These are phyloP conservation scores for Dermochelys coriacea DNA, from an alignment of 2,797 vertebrate genomes.

Conservation along the genomic window DNA sequence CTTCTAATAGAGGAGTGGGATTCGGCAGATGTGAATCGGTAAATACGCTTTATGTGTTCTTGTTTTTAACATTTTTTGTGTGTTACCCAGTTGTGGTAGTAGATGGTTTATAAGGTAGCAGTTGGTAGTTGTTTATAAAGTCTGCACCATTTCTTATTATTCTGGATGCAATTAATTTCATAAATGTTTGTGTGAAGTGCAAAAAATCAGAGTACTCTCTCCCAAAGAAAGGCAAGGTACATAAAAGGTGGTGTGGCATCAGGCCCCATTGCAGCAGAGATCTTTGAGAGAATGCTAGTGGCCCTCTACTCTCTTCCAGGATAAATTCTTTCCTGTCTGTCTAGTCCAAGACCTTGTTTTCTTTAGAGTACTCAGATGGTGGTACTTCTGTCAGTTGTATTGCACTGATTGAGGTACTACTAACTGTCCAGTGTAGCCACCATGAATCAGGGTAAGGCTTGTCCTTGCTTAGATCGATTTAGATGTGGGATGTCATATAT, in stretches of 20 bases:
- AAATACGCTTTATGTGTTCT: not conserved
- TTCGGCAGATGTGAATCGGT: rapidly evolving
- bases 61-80: not conserved
- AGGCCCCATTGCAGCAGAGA: not conserved
- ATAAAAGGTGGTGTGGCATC: not conserved
- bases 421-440: too few relatives aligned
- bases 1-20: not conserved
- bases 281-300: not conserved
- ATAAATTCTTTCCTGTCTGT: not conserved
- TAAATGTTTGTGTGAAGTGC: not conserved
- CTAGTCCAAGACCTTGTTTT: not conserved
- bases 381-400: not conserved
- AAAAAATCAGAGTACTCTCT: not conserved
- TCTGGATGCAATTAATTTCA: not conserved
- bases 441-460: not conserved
- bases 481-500: not conserved
- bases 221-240: not conserved
- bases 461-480: not conserved
- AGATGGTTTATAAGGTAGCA: not conserved
- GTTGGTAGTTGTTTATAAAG: not conserved
- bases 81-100: not conserved
- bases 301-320: not conserved
- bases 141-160: not conserved
- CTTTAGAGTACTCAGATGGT: not conserved
- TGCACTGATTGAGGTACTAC: too few relatives aligned